These are phyloP conservation scores for Frankliniella fusca DNA, from an alignment of 2,888 invertebrate species.

Conservation along the genomic window DNA sequence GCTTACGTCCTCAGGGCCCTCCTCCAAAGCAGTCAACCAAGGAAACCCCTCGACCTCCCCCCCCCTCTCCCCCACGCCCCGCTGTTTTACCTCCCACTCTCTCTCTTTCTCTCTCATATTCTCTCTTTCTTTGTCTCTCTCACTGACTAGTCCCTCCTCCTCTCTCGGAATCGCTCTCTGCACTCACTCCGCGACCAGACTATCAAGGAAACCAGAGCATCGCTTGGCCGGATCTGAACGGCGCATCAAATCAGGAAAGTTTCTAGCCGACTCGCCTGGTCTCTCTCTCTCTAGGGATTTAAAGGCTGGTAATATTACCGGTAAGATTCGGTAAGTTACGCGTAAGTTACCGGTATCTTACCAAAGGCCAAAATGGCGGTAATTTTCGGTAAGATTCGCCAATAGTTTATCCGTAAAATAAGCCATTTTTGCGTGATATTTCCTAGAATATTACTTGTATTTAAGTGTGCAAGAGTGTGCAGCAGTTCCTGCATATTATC, in stretches of 20 bases:
- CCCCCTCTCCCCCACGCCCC: background rate
- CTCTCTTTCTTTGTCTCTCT: background rate
- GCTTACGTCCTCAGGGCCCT: background rate
- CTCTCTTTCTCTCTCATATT: background rate
- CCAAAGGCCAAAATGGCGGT: too few relatives aligned
- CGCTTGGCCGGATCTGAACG: slow-evolving; percentile 7
- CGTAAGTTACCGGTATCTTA: too few relatives aligned
- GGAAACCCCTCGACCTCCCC: background rate
- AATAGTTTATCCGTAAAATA: too few relatives aligned
- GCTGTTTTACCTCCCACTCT: background rate
- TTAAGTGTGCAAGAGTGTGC: too few relatives aligned
- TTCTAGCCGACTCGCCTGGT: background rate
- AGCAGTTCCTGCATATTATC: too few relatives aligned
- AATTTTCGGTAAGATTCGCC: too few relatives aligned
- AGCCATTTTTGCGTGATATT: too few relatives aligned
- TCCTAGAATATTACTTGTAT: too few relatives aligned
- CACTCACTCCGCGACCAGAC: background rate
- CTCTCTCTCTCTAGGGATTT: background rate
- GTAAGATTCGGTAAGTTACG: too few relatives aligned
- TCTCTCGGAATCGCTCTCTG: background rate
- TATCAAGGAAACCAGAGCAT: background rate
- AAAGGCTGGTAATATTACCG: too few relatives aligned
- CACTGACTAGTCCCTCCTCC: background rate
- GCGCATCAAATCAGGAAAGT: slow-evolving; percentile 13
- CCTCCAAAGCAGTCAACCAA: background rate